Base-by-base conservation (phyloP, 2,797 vertebrate genomes). In the Carapus acus region DNA sequence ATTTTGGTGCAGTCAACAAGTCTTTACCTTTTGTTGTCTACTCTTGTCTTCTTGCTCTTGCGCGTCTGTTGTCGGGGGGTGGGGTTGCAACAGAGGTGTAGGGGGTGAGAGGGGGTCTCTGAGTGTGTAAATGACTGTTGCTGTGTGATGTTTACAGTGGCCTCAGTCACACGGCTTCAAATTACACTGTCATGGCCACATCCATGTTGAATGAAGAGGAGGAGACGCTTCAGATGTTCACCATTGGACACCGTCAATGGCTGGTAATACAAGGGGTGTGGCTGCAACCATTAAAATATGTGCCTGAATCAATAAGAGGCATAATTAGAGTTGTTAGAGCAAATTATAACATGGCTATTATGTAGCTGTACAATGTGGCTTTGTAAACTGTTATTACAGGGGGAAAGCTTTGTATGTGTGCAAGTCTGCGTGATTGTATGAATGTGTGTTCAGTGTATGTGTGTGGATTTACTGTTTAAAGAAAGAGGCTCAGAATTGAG, bases 281-380 rank as follows among this genome's bases (percentile, higher is more conserved):
- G 91, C 91, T 87, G 87, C 88, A 90, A 89, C 90, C 93, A 95
- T 97, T 95, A 96, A 83, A 97, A 96, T 87, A 92, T 92, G 92
- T 90, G 90, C 90, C 90, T 88, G 91, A 94, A 96, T 97, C 94
- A 94, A 98, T 98, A 96, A 90, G 90, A 92, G 91, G 88, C 88
- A 94, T 95, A 97, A 97, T 97, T 95, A 90, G 91, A 94, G 93
- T 94, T 95, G 93, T 98, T 96, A 97, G 93, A 94, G 90, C 89
- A 95, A 96, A 97, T 97, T 97, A 94, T 94, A 94, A 95, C 90
- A 86, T 87, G 86, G 89, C 91, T 87, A 92, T 95, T 97, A 92
- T 95, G 91, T 93, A 87, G 87, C 90, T 89, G 86, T 90, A 93
- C 91, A 93, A 91, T 93, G 91, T 93, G 91, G 89, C 88, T 91